Conservation (phyloP, 2,113 vertebrate genomes). For the Peucedramus taeniatus region DNA sequence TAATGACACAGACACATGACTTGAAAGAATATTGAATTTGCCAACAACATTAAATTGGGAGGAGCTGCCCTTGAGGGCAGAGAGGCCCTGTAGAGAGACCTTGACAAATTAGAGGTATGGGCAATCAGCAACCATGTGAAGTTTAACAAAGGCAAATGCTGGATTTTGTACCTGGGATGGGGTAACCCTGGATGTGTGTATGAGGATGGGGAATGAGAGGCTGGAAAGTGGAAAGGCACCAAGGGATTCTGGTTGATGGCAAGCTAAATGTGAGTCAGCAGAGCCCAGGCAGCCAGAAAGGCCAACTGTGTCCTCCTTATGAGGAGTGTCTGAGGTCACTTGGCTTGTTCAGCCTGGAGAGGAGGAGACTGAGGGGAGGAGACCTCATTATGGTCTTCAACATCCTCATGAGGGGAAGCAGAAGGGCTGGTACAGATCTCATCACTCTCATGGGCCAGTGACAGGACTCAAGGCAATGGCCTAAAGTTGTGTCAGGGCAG, state of each 20-base stretch:
- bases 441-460: not conserved
- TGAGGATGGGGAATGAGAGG: not conserved
- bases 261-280: not conserved
- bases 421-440: accelerated
- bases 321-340: not conserved
- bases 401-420: not conserved
- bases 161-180: not conserved
- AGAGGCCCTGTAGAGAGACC: not conserved
- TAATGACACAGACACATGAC: not conserved
- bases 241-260: accelerated
- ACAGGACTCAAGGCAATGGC: not conserved
- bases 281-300: not conserved
- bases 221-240: not conserved
- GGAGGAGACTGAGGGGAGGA: not conserved
- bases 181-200: not conserved
- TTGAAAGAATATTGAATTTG: not conserved
- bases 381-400: not conserved
- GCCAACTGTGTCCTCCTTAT: not conserved
- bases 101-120: not conserved
- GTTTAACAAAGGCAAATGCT: not conserved
- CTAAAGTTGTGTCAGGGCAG: not conserved
- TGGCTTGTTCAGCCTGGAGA: not conserved
- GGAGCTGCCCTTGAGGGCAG: not conserved
- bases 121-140: accelerated
- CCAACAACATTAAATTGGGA: not conserved